Evolutionary conservation across 2,113 vertebrate species (phyloP).

Genomic region (Ursus arctos): DNA sequence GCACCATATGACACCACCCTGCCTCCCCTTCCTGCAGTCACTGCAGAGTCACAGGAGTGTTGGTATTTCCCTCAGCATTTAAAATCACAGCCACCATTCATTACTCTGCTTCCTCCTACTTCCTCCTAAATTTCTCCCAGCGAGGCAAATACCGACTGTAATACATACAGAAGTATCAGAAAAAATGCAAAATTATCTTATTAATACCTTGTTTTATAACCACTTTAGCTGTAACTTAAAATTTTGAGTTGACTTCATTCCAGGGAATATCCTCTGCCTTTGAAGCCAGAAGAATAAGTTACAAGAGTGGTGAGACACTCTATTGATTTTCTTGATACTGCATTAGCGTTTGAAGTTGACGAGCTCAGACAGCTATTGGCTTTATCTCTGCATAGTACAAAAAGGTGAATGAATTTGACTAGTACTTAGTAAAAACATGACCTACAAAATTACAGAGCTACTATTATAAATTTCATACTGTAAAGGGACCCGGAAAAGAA

Average conservation of each 20-base stretch:
- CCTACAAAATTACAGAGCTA: not conserved
- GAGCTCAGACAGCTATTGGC: not conserved
- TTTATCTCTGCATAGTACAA: not conserved
- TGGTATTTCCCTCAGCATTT: not conserved
- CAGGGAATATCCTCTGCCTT: not conserved
- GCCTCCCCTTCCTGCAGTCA: not conserved
- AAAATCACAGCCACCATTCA: not conserved
- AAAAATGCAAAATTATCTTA: not conserved
- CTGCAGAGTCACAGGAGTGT: not conserved
- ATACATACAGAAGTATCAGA: not conserved
- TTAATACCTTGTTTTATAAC: not conserved
- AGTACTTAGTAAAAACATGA: not conserved
- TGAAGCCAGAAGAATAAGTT: not conserved
- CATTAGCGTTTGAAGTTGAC: not conserved
- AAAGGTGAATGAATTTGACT: not conserved
- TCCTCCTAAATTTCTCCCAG: not conserved
- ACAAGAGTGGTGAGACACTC: not conserved
- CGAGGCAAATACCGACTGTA: not conserved
- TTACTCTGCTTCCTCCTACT: not conserved
- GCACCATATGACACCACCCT: not conserved
- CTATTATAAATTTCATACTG: not conserved
- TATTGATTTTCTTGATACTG: not conserved
- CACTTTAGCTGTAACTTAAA: not conserved
- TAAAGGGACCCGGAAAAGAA: not conserved
- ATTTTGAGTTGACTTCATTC: not conserved